Base-by-base conservation (phyloP, 2,113 vertebrate species). In the Eolophus roseicapilla region DNA sequence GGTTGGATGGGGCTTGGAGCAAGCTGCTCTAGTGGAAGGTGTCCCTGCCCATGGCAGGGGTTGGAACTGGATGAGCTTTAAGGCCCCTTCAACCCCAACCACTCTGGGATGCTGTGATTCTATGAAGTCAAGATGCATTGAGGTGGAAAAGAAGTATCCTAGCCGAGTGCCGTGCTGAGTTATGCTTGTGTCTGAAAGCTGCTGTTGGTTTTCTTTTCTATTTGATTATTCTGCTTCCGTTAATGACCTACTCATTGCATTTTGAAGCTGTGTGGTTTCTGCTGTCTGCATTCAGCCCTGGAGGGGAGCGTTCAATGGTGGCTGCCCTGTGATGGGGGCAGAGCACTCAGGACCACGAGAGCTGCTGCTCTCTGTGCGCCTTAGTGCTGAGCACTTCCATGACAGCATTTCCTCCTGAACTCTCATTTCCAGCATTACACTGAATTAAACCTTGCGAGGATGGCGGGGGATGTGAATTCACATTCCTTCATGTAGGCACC, bases 181-280 rank as follows among this genome's bases (percentile, higher is more conserved):
- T 37, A 3, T 1, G 35, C 29, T 24, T 63, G 35, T 85, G 33
- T 24, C 49, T 31, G 31, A 41, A 64, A 43, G 13, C 35, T 31
- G 39, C 5, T 60, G n/a, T 9, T 81, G 37, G 6, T 27, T 59
- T 47, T 29, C 17, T 59, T 28, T 60, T 50, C 80, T 44, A 3
- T 59, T 39, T 41, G 11, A 3, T 62, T 37, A 2, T 20, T 88
- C 65, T 64, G 43, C 17, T 31, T 13, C 55, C 29, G 21, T n/a
- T 3, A 6, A 11, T 13, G 75, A 39, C 29, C 44, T 1, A 1
- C 10, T 23, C 13, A 0, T 11, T 0, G 0, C 25, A 2, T 41
- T 47, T 53, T 0, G 3, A 62, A 44, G 21, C 60, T 47, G 37
- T 6, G 0, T 4, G 41, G 23, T 33, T 43, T 62, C 55, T 92